Evolutionary conservation across 2,113 vertebrate species (phyloP).

Genomic region (Dasyprocta punctata): DNA sequence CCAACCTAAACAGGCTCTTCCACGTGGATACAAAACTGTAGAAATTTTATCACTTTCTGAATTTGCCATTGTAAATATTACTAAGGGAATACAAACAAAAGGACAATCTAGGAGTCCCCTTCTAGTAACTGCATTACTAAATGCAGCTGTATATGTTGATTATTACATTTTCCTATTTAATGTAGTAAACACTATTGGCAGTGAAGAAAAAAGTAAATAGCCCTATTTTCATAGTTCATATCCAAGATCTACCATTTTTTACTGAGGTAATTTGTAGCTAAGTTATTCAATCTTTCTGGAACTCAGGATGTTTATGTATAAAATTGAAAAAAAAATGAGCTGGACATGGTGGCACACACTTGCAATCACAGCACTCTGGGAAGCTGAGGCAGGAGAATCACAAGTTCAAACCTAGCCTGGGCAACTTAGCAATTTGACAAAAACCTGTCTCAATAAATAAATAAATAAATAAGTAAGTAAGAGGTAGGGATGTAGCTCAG

Average conservation of each 20-base stretch:
- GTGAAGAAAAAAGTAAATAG: background rate
- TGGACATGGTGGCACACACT: background rate
- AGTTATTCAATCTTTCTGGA: background rate
- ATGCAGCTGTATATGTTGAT: background rate
- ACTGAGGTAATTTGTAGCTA: background rate
- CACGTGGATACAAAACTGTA: slow-evolving; percentile 12
- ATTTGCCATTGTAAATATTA: background rate
- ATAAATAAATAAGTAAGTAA: background rate
- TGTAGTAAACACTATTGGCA: background rate
- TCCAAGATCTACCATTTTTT: background rate
- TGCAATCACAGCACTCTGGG: background rate
- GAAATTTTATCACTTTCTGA: background rate
- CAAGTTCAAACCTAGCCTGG: background rate
- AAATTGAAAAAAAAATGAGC: background rate
- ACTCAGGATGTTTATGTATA: background rate
- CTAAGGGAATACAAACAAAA: background rate
- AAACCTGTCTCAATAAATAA: background rate
- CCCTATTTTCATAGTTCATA: background rate
- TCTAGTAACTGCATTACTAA: background rate
- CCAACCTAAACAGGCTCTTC: background rate
- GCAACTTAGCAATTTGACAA: background rate
- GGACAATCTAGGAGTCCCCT: background rate
- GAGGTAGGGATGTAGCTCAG: background rate
- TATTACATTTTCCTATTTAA: background rate
- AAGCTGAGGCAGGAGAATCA: background rate